A percentile compares a stretch with the other conserved stretches of the same genome.
Evolutionary conservation across 1,140 invertebrate species (phyloP).

Genomic region (Himalopsyche phryganea): DNA sequence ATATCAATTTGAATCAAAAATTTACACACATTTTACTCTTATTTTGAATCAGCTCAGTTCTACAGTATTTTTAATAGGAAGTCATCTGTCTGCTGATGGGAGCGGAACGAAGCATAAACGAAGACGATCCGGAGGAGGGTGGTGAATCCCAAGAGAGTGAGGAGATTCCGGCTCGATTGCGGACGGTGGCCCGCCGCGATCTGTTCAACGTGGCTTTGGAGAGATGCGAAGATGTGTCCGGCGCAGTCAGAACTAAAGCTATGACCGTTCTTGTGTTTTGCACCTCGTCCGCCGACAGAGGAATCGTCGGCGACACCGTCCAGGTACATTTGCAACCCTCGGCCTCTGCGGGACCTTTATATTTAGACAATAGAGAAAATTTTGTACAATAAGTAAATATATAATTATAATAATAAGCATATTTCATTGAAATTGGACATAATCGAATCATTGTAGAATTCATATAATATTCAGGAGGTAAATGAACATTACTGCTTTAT

Average conservation of each 20-base stretch:
- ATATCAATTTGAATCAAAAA: too few species aligned
- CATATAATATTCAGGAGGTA: too few species aligned
- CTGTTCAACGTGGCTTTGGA: constrained; percentile 44
- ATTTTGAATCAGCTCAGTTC: too few species aligned
- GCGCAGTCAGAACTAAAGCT: constrained; percentile 42
- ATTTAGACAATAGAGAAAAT: too few species aligned
- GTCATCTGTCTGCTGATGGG: constrained; percentile 31
- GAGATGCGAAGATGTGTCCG: constrained; percentile 41
- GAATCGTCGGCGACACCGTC: constrained; percentile 36
- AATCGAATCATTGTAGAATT: too few species aligned
- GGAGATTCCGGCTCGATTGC: constrained; percentile 2
- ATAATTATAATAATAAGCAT: too few species aligned
- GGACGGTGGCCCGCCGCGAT: constrained; percentile 37
- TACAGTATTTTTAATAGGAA: constrained; percentile 18
- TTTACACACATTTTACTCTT: too few species aligned
- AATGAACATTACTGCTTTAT: too few species aligned
- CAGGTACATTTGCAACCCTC: constrained; percentile 31
- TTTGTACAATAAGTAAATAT: too few species aligned
- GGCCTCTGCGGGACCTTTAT: not conserved
- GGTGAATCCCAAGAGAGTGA: constrained; percentile 22
- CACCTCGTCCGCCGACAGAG: constrained; percentile 27
- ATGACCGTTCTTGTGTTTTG: constrained; percentile 40
- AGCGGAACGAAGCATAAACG: constrained; percentile 34
- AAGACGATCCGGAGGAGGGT: constrained; percentile 38
- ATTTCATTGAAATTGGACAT: too few species aligned